phyloP scores from a whole-genome alignment of 2,888 invertebrate genomes.

The Rhaphigaster nebulosa region DNA sequence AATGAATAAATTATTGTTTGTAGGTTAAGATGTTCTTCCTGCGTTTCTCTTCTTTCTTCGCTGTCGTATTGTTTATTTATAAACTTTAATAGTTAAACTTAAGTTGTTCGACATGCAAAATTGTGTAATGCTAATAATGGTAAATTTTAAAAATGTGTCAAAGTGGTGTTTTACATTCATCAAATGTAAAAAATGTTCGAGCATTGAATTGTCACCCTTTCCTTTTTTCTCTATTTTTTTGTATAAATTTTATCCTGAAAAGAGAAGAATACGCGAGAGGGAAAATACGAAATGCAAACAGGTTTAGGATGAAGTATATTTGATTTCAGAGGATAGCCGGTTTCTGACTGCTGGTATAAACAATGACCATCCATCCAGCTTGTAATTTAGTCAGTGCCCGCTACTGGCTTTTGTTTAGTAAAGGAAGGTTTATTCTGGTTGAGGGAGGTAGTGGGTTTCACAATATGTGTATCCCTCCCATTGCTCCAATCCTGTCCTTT shows the following conservation, averaged over 20 bases:
- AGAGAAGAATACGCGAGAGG: neutral
- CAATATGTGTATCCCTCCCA: conserved; percentile 7
- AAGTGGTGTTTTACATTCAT: neutral
- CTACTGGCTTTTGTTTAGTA: conserved; percentile 3
- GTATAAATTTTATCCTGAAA: neutral
- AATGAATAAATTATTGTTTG: no score
- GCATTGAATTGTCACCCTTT: neutral
- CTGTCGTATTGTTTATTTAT: no score
- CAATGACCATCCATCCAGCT: conserved; percentile 43
- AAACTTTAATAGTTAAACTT: no score
- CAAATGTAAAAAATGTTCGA: neutral
- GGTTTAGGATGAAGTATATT: conserved; percentile 25
- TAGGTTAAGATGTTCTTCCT: no score
- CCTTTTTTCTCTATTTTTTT: neutral
- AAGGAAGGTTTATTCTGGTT: conserved; percentile 2
- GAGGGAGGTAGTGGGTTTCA: conserved; percentile 35
- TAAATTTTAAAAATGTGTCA: neutral
- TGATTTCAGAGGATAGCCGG: conserved; percentile 40
- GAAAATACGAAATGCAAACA: conserved; percentile 31
- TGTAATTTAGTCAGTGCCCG: conserved; percentile 41
- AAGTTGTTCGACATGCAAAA: neutral
- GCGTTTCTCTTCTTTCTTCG: no score
- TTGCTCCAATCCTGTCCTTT: neutral
- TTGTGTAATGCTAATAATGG: no score
- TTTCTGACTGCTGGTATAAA: conserved; percentile 9